phyloP scores from a whole-genome alignment of 2,113 vertebrate genomes.

The Micromys minutus region DNA sequence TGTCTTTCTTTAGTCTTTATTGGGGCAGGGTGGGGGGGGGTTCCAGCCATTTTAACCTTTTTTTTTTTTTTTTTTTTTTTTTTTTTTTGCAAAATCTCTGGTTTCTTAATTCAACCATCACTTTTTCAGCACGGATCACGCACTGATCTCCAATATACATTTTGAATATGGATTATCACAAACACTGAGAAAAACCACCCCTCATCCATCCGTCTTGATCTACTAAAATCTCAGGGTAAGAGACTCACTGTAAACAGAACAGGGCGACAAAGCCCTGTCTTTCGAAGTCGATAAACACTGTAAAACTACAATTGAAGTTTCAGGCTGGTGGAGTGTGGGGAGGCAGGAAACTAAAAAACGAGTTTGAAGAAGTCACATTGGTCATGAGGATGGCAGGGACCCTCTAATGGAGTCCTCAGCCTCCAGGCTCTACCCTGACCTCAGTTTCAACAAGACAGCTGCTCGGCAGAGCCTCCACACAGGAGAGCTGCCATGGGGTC shows the following conservation, averaged over 20 bases:
- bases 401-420: not conserved
- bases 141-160: not conserved
- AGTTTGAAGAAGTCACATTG: not conserved
- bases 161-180: not conserved
- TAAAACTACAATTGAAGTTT: not conserved
- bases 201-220: not conserved
- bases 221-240: not conserved
- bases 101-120: not conserved
- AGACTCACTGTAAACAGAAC: not conserved
- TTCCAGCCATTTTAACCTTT: not conserved
- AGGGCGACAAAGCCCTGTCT: not conserved
- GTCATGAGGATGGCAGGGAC: not conserved
- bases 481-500: not conserved
- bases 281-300: not conserved
- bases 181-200: not conserved
- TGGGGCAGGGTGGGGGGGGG: fast-evolving
- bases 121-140: not conserved
- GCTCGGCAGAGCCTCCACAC: not conserved
- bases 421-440: not conserved
- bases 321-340: not conserved
- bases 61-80: not conserved
- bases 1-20: not conserved
- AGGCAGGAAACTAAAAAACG: not conserved
- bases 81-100: not conserved
- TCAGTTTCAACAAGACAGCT: not conserved